Evolutionary conservation across 2,888 invertebrate genomes (phyloP).

Genomic region (Pterobdella sp.): DNA sequence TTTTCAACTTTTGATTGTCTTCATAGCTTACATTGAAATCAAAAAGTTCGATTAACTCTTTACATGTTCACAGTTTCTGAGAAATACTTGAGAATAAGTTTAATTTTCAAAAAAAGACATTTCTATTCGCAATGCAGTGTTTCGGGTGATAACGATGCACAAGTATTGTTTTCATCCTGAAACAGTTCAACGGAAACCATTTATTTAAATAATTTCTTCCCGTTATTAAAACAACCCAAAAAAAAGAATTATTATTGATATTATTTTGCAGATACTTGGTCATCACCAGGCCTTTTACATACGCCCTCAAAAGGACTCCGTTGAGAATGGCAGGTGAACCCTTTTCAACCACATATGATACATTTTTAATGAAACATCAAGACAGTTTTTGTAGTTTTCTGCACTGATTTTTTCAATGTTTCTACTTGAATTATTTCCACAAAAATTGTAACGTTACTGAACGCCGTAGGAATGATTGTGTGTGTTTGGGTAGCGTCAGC

Average conservation of each 20-base stretch:
- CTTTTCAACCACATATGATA: neutral
- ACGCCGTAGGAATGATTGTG: conserved; percentile 67
- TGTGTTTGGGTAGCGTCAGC: conserved; percentile 88
- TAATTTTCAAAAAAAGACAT: too few species aligned
- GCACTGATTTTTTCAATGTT: neutral
- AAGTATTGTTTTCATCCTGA: too few species aligned
- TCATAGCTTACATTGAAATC: too few species aligned
- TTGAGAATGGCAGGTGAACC: conserved; percentile 66
- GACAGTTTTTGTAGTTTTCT: neutral
- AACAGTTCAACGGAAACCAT: too few species aligned
- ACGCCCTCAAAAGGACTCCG: conserved; percentile 87
- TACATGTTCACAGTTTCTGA: too few species aligned
- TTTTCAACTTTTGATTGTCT: too few species aligned
- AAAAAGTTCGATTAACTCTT: neutral
- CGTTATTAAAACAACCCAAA: neutral
- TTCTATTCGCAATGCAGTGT: too few species aligned
- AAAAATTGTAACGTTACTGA: neutral
- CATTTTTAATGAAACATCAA: neutral
- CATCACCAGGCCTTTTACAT: conserved; percentile 71
- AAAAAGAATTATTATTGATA: neutral
- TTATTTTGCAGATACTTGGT: conserved; percentile 38
- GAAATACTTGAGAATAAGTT: too few species aligned
- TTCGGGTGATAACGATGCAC: too few species aligned
- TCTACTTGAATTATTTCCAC: neutral
- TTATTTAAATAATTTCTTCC: too few species aligned